These are phyloP conservation scores for Sarcophaga caerulescens DNA, from an alignment of 2,888 invertebrate genomes.

Conservation along the genomic window DNA sequence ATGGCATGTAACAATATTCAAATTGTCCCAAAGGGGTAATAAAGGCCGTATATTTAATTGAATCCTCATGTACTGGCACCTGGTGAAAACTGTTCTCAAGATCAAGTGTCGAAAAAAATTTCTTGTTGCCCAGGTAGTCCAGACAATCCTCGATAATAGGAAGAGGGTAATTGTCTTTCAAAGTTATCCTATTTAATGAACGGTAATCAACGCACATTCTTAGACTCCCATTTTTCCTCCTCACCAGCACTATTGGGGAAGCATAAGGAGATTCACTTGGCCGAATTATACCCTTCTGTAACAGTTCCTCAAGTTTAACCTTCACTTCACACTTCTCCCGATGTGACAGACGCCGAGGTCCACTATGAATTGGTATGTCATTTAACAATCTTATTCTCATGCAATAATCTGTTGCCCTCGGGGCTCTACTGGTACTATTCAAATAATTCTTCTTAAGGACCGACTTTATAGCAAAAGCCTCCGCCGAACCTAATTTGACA, in stretches of 20 bases:
- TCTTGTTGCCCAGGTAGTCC: background rate
- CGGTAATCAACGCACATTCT: no score
- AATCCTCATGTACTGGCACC: background rate
- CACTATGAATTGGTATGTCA: background rate
- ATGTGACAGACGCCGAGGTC: conserved; percentile 26
- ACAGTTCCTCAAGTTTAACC: conserved; percentile 18
- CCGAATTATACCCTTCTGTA: conserved; percentile 18
- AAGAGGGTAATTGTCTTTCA: conserved; percentile 17
- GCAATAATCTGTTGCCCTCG: conserved; percentile 10
- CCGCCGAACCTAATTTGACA: background rate
- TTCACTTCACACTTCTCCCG: background rate
- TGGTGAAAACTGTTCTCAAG: background rate
- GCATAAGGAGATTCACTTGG: background rate
- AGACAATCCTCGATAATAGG: no score
- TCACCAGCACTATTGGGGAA: no score
- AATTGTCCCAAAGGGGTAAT: background rate
- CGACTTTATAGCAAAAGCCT: conserved; percentile 4
- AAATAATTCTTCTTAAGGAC: background rate
- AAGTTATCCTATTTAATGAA: background rate
- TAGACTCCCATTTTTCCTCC: no score
- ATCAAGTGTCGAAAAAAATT: conserved; percentile 32
- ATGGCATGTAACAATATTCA: conserved; percentile 2
- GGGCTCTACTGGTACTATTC: background rate
- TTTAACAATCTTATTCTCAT: no score
- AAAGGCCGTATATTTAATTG: conserved; percentile 33